These are phyloP conservation scores for Chauna torquata DNA, from an alignment of 2,113 vertebrate species.

Conservation along the genomic window DNA sequence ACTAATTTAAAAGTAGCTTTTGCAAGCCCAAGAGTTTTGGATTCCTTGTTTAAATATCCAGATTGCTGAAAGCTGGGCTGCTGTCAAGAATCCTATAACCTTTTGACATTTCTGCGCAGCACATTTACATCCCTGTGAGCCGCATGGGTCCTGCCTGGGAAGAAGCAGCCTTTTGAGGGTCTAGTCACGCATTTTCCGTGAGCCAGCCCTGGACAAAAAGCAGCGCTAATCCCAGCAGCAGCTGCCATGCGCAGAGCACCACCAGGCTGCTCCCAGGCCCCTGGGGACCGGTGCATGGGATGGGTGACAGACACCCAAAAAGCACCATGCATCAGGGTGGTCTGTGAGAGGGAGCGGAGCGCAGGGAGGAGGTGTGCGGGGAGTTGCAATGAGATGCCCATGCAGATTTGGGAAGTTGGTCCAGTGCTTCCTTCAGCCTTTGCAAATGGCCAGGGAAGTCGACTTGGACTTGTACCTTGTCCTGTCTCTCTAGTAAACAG, in stretches of 20 bases:
- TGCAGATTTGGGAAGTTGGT: background rate
- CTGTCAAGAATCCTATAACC: background rate
- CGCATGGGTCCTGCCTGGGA: background rate
- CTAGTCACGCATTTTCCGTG: background rate
- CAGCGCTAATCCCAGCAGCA: background rate
- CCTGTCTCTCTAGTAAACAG: background rate
- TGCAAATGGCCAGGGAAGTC: background rate
- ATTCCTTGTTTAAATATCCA: background rate
- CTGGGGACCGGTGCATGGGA: fast-evolving
- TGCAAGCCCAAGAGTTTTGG: background rate
- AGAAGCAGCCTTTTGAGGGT: background rate
- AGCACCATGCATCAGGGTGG: no score
- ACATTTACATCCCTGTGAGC: background rate
- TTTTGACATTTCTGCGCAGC: background rate
- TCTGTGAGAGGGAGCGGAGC: background rate
- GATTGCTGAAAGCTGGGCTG: background rate
- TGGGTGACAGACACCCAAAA: background rate
- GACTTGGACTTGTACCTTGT: background rate
- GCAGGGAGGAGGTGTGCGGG: no score
- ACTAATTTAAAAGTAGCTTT: background rate
- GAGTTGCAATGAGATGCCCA: background rate
- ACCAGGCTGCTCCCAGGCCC: background rate
- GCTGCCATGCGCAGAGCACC: fast-evolving
- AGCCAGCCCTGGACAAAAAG: background rate
- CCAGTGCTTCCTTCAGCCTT: background rate